Conservation (phyloP, 2,113 vertebrate genomes). For the Bubo scandiacus region DNA sequence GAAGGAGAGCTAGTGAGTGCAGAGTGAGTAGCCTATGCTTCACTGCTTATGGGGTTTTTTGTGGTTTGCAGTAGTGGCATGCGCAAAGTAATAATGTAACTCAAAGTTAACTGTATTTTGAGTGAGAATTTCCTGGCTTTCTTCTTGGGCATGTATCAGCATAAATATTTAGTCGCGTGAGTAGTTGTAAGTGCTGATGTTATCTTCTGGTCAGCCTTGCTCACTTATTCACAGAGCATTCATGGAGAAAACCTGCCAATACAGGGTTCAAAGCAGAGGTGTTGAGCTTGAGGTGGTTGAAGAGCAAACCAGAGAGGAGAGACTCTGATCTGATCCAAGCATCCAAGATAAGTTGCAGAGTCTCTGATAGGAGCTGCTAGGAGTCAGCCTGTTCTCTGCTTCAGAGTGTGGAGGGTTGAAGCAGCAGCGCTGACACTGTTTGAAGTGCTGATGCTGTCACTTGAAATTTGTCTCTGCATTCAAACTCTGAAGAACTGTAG, state of each 20-base stretch:
- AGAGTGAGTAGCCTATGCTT: not conserved
- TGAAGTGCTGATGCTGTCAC: not conserved
- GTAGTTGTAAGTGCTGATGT: not conserved
- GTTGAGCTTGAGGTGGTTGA: not conserved
- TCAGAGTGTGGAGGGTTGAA: not conserved
- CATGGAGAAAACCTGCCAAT: not conserved
- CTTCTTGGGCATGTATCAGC: not conserved
- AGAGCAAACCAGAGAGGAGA: not conserved
- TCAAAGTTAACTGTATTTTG: not conserved
- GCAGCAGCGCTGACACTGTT: not conserved
- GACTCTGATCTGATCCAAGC: not conserved
- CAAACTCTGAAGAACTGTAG: not conserved
- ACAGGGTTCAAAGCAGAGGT: not conserved
- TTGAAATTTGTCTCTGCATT: not conserved
- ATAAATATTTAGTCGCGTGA: not conserved
- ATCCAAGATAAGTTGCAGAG: not conserved
- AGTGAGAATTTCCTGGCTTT: constrained; percentile 25
- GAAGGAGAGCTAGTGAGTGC: not conserved
- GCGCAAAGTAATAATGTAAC: not conserved
- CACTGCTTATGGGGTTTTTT: not conserved
- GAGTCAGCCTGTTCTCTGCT: not conserved
- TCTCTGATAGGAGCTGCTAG: not conserved
- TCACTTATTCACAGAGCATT: not conserved
- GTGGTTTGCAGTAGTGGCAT: not conserved
- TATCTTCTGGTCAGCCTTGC: not conserved